Percentiles rank a stretch among this genome's conserved stretches.
Evolutionary conservation across 1,140 invertebrate species (phyloP).

Genomic region (Drosophila pruinosa): DNA sequence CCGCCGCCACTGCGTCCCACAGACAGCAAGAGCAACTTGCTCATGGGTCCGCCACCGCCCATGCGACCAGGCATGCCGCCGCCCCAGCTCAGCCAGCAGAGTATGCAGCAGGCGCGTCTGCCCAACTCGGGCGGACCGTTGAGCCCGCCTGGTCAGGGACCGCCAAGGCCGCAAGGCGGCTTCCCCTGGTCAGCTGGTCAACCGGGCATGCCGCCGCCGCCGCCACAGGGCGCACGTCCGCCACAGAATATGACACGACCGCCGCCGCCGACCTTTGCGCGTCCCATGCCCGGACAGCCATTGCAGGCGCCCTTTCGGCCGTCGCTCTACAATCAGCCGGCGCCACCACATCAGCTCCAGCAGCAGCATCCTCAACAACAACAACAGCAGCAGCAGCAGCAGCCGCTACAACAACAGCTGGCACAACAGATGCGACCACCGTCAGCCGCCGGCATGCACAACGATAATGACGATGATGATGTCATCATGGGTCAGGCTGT

Average conservation of each 20-base stretch:
- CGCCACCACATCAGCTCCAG: slow-evolving; percentile 86
- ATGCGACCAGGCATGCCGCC: slow-evolving; percentile 72
- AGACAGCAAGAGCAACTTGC: slow-evolving; percentile 77
- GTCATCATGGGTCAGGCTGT: slow-evolving; percentile 77
- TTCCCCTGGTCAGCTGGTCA: slow-evolving; percentile 74
- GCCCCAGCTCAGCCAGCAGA: slow-evolving; percentile 44
- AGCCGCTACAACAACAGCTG: slow-evolving; percentile 20
- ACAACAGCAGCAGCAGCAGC: slow-evolving; percentile 38
- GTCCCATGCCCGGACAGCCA: slow-evolving; percentile 64
- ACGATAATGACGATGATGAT: slow-evolving; percentile 78
- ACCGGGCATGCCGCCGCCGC: slow-evolving; percentile 49
- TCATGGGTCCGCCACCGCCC: slow-evolving; percentile 64
- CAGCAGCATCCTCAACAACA: slow-evolving; percentile 45
- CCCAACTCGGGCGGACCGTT: slow-evolving; percentile 59
- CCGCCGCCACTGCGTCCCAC: slow-evolving; percentile 69
- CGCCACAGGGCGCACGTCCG: slow-evolving; percentile 53
- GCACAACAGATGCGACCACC: slow-evolving; percentile 57
- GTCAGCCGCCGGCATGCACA: slow-evolving; percentile 52
- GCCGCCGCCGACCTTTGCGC: slow-evolving; percentile 61
- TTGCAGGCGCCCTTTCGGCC: slow-evolving; percentile 61
- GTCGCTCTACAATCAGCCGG: slow-evolving; percentile 86
- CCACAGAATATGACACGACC: slow-evolving; percentile 66
- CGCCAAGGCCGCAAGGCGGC: slow-evolving; percentile 63
- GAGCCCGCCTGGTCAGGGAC: slow-evolving; percentile 71
- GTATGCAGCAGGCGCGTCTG: slow-evolving; percentile 56